Percentiles rank a stretch among this genome's conserved stretches.
phyloP scores from a whole-genome alignment of 1,140 invertebrate genomes.

The Tetragonula clypearis region DNA sequence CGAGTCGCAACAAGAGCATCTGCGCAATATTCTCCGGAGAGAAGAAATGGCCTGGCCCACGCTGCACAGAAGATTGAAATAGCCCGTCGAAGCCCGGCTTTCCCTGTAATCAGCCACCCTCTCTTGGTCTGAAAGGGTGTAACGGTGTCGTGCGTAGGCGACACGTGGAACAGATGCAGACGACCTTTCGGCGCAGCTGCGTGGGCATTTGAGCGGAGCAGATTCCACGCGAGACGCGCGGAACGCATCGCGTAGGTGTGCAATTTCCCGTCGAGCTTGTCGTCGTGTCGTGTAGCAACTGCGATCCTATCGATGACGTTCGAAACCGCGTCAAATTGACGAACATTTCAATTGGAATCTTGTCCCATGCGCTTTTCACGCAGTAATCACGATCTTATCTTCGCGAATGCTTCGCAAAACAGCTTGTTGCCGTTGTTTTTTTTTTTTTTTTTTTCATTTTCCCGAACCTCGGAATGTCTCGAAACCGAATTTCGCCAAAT shows the following conservation, averaged over 20 bases:
- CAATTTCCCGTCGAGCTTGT: not conserved
- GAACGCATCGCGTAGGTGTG: slow-evolving; percentile 20
- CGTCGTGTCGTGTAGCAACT: not conserved
- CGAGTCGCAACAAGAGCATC: too few species aligned
- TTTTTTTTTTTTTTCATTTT: slow-evolving; percentile 9
- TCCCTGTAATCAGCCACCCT: slow-evolving; percentile 4
- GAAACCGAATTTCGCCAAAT: too few species aligned
- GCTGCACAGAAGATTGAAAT: not conserved
- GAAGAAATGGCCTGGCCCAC: not conserved
- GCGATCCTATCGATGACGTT: slow-evolving; percentile 14
- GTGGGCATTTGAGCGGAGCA: slow-evolving; percentile 40
- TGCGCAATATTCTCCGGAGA: not conserved
- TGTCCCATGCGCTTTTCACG: slow-evolving; percentile 19
- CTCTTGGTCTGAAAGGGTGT: not conserved
- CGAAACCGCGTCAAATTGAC: slow-evolving; percentile 34
- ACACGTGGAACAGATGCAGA: slow-evolving; percentile 39
- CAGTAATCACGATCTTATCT: slow-evolving; percentile 27
- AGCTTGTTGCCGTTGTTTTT: too few species aligned
- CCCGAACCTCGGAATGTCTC: not conserved
- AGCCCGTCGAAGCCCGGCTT: slow-evolving; percentile 2
- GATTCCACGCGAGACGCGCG: not conserved
- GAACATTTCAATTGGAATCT: slow-evolving; percentile 9
- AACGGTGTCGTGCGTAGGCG: slow-evolving; percentile 37
- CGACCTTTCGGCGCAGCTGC: slow-evolving; percentile 42
- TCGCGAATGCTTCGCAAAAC: not conserved